Conservation (phyloP, 1,140 invertebrate species). For the Drosophila ironensis region DNA sequence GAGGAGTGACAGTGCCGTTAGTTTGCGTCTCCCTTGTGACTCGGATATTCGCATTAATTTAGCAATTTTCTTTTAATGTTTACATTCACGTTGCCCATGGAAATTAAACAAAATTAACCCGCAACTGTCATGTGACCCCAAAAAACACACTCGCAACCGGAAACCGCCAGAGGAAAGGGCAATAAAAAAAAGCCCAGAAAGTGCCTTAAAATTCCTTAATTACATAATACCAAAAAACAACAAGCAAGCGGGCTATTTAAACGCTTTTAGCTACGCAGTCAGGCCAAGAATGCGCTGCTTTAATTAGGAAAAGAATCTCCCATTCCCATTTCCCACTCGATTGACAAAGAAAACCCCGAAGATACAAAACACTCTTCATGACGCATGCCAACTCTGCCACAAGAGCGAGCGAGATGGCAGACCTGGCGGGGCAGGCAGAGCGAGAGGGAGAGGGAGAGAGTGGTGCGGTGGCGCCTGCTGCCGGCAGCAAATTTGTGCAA, state of each 20-base stretch:
- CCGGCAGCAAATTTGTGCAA: conserved; percentile 44
- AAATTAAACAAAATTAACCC: conserved; percentile 25
- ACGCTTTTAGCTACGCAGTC: too few species aligned
- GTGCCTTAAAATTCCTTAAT: conserved; percentile 64
- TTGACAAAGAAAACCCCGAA: too few species aligned
- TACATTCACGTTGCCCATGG: conserved; percentile 16
- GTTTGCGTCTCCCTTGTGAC: conserved; percentile 64
- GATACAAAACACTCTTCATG: conserved; percentile 42
- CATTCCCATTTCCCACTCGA: too few species aligned
- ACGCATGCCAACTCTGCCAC: conserved; percentile 71
- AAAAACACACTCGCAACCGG: conserved; percentile 1
- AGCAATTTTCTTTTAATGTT: conserved; percentile 65
- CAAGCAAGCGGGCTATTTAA: too few species aligned
- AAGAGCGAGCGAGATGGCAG: conserved; percentile 11
- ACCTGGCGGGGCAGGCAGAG: background rate
- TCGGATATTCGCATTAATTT: conserved; percentile 68
- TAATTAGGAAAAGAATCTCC: too few species aligned
- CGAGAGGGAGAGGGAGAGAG: conserved; percentile 13
- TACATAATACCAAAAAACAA: conserved; percentile 69
- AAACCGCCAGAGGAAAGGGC: background rate
- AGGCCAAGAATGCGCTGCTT: too few species aligned
- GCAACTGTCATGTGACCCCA: conserved; percentile 56
- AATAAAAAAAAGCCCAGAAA: conserved; percentile 14
- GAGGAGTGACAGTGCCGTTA: conserved; percentile 37
- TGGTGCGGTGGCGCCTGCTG: conserved; percentile 38